These are phyloP conservation scores for Rallus crepitans DNA, from an alignment of 2,797 vertebrate genomes.

Conservation along the genomic window DNA sequence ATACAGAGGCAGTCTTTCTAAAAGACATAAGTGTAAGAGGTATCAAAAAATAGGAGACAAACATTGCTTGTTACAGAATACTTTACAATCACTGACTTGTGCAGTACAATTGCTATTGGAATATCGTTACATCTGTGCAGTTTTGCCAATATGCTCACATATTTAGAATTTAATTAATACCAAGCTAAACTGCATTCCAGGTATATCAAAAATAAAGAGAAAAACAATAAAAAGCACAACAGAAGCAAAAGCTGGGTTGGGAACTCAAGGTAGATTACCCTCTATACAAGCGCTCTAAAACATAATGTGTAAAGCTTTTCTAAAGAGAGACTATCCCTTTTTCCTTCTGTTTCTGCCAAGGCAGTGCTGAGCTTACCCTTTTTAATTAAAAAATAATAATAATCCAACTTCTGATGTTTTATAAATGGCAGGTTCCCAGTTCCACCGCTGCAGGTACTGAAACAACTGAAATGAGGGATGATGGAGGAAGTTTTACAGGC, in stretches of 20 bases:
- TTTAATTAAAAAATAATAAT: background rate
- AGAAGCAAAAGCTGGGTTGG: constrained; percentile 52
- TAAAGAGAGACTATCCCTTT: constrained; percentile 67
- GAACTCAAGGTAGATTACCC: constrained; percentile 52
- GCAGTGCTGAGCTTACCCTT: constrained; percentile 1
- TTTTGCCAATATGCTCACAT: constrained; percentile 80
- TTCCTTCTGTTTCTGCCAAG: background rate
- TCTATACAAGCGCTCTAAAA: constrained; percentile 43
- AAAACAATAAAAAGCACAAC: constrained; percentile 72
- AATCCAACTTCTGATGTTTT: background rate
- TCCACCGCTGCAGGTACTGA: background rate
- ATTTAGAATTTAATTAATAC: constrained; percentile 79
- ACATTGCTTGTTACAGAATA: constrained; percentile 87
- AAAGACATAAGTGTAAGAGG: constrained; percentile 96
- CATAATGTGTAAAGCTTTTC: constrained; percentile 62
- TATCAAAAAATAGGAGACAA: constrained; percentile 90
- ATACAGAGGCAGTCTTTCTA: constrained; percentile 97
- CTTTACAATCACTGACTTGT: constrained; percentile 88
- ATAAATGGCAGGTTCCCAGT: background rate
- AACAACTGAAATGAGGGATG: background rate
- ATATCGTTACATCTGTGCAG: constrained; percentile 87
- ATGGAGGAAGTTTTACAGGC: background rate
- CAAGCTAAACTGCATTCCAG: constrained; percentile 86
- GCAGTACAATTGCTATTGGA: constrained; percentile 86
- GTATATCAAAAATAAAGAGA: constrained; percentile 75